These are phyloP conservation scores for Folsomia manolachei DNA, from an alignment of 2,888 invertebrate species.

Conservation along the genomic window DNA sequence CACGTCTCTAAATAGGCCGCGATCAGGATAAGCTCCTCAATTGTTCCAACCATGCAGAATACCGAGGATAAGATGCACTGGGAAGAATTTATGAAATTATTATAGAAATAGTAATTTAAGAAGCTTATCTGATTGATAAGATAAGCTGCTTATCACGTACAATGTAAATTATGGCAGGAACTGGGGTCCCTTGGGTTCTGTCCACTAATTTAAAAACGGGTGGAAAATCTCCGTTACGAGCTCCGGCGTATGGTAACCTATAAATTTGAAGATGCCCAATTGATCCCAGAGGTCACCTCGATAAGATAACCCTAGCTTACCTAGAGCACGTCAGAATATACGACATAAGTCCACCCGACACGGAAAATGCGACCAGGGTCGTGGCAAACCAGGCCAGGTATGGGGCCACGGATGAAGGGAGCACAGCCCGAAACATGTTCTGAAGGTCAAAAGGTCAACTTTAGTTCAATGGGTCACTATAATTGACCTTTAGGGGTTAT, in stretches of 20 bases:
- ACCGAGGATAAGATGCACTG: not conserved
- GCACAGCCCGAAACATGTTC: slow-evolving; percentile 6
- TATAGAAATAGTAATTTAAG: slow-evolving; percentile 9
- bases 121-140: too few species aligned
- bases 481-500: not conserved
- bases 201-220: slow-evolving; percentile 19
- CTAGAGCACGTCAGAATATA: slow-evolving; percentile 21
- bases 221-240: slow-evolving; percentile 27
- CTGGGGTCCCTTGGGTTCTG: slow-evolving; percentile 19
- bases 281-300: not conserved
- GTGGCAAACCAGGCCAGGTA: slow-evolving; percentile 25
- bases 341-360: slow-evolving; percentile 16
- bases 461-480: too few species aligned
- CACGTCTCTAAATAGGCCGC: slow-evolving; percentile 15
- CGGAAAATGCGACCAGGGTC: slow-evolving; percentile 18
- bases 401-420: not conserved
- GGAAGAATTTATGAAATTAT: slow-evolving; percentile 8
- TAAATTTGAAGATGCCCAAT: not conserved
- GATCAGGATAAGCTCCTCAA: not conserved
- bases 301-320: not conserved
- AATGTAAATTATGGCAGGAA: slow-evolving; percentile 6
- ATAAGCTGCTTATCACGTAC: too few species aligned
- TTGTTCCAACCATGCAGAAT: not conserved
- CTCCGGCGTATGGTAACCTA: slow-evolving; percentile 24
- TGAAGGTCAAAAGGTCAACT: not conserved